These are phyloP conservation scores for Characodon lateralis DNA, from an alignment of 2,797 vertebrate genomes.

Conservation along the genomic window DNA sequence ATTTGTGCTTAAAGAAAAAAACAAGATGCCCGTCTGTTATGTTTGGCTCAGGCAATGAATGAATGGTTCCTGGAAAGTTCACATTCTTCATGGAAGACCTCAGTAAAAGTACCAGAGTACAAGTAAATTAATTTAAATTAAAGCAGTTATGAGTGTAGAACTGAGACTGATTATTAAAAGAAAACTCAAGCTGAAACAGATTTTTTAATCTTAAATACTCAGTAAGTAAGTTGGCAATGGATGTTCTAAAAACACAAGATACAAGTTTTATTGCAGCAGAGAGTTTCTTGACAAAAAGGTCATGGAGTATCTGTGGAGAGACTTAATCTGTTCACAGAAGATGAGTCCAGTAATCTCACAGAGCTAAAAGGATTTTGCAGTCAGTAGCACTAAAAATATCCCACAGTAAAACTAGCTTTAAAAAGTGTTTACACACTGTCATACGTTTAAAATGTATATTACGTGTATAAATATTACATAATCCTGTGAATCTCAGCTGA, in stretches of 20 bases:
- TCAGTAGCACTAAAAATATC: background rate
- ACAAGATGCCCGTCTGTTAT: background rate
- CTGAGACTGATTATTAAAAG: background rate
- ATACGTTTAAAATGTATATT: background rate
- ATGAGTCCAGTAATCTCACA: background rate
- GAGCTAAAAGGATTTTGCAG: constrained; percentile 1
- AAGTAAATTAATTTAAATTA: background rate
- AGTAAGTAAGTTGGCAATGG: background rate
- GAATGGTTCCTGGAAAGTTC: background rate
- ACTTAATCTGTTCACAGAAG: background rate
- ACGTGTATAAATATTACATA: background rate
- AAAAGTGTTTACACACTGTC: background rate
- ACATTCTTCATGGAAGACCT: background rate
- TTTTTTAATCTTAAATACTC: background rate
- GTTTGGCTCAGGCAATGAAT: background rate
- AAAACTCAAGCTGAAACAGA: background rate
- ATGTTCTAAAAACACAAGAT: background rate
- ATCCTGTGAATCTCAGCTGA: background rate
- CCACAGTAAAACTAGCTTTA: background rate
- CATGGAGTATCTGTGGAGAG: constrained; percentile 5
- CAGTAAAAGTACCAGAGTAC: too few species aligned
- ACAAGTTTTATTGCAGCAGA: background rate
- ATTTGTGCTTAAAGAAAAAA: background rate
- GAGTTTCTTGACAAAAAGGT: background rate
- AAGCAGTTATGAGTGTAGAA: background rate